Conservation (phyloP, 1,140 invertebrate genomes). For the Zaprionus tsacasi region DNA sequence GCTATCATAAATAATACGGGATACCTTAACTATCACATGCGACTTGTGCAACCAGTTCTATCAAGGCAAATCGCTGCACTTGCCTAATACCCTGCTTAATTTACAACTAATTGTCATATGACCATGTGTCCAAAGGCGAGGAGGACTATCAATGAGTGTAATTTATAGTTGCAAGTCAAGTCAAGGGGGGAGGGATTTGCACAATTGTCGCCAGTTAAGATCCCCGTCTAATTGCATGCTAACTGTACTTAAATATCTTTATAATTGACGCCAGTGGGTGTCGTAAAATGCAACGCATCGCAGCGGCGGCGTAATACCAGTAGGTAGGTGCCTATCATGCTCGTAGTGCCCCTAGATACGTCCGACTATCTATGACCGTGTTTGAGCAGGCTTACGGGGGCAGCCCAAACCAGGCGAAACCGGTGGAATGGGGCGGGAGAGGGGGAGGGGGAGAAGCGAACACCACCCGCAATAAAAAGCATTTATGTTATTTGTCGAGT, state of each 20-base stretch:
- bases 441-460: slow-evolving; percentile 2
- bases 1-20: slow-evolving; percentile 5
- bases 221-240: slow-evolving; percentile 72
- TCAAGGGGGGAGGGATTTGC: slow-evolving; percentile 53
- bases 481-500: slow-evolving; percentile 82
- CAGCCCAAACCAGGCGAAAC: neutral
- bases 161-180: slow-evolving; percentile 69
- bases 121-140: slow-evolving; percentile 39
- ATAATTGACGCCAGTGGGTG: slow-evolving; percentile 80
- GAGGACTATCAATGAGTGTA: slow-evolving; percentile 58
- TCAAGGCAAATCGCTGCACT: slow-evolving; percentile 1
- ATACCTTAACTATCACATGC: slow-evolving; percentile 7
- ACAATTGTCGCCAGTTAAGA: slow-evolving; percentile 13
- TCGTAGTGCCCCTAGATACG: neutral
- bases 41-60: slow-evolving; percentile 15
- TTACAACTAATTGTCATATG: slow-evolving; percentile 82
- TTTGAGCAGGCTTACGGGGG: slow-evolving; percentile 36
- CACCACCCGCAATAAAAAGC: slow-evolving; percentile 79
- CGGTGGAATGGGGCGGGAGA: neutral
- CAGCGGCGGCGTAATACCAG: slow-evolving; percentile 65
- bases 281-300: slow-evolving; percentile 60
- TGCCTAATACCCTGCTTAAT: slow-evolving; percentile 52
- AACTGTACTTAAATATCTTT: slow-evolving; percentile 83
- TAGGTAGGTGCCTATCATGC: slow-evolving; percentile 31
- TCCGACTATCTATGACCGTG: slow-evolving; percentile 45